phyloP scores from a whole-genome alignment of 2,888 invertebrate species.

The Drosophila borealis region DNA sequence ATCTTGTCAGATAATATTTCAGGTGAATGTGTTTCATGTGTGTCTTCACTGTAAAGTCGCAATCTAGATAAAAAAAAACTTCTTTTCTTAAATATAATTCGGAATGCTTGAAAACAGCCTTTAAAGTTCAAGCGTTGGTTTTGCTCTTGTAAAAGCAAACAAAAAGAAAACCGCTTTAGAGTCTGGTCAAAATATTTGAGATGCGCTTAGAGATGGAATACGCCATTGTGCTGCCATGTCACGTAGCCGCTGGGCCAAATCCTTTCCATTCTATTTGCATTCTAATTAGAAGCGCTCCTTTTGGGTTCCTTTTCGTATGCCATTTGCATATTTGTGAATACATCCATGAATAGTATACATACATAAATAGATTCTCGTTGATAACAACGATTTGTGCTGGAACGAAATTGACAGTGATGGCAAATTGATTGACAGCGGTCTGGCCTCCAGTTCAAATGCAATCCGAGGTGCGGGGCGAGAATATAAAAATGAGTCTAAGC shows the following conservation, averaged over 20 bases:
- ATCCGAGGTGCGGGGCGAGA: conserved; percentile 1
- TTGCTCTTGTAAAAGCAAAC: background rate
- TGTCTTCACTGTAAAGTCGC: no score
- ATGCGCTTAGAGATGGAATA: background rate
- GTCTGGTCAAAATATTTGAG: conserved; percentile 12
- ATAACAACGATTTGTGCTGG: conserved; percentile 34
- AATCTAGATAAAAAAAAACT: no score
- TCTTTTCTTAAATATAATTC: no score
- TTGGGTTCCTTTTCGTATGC: conserved; percentile 21
- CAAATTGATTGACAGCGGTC: conserved; percentile 68
- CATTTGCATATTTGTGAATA: conserved; percentile 64
- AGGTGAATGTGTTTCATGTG: no score
- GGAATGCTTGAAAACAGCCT: background rate
- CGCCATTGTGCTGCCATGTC: conserved; percentile 48
- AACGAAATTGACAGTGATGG: conserved; percentile 58
- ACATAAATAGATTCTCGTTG: conserved; percentile 7
- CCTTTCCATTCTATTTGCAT: conserved; percentile 64
- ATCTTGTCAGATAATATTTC: no score
- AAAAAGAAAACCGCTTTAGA: no score
- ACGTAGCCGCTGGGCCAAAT: conserved; percentile 57
- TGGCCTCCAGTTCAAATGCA: conserved; percentile 18
- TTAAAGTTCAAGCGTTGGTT: background rate
- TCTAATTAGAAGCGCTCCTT: conserved; percentile 65
- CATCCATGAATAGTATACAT: conserved; percentile 14
- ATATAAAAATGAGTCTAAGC: background rate